Base-by-base conservation (phyloP, 2,888 invertebrate genomes). In the Drosophila parthenogenetica region DNA sequence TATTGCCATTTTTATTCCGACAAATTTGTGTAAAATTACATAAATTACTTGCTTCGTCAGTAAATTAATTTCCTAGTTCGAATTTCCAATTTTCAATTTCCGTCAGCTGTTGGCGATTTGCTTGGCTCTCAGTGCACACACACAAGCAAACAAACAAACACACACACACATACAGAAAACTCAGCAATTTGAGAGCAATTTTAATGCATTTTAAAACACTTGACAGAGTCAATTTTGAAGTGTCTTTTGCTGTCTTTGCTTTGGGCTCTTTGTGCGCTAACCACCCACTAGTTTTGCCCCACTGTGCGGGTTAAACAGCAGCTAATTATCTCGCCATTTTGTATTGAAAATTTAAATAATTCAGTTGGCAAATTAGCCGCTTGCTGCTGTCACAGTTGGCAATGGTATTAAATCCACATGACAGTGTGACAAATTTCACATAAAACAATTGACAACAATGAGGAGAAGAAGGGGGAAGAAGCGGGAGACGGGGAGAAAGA, bases 361-460 rank as follows among this genome's bases (percentile, higher is more conserved):
- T 83, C 43, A 83, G 37, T 63, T 77, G 72, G 60, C 66, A 79
- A 81, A 85, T 79, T 79, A 67, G 76, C 29, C 58, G 54, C 53
- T 29, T 51, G 72, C 37, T 14, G 46, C 39, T 77, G 32, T 73
- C 78, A 58, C 69, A 69, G 74, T 54, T 55, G 61, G 43, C 54
- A n/a, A 50, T 37, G 10, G 46, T 63, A 61, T 75, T 50, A 75
- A 85, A 77, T 73, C 66, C 87, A 88, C 88, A 80, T 86, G 83
- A 84, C 83, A 88, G 83, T 84, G 83, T 84, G 87, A 84, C 83
- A 88, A 86, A 88, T 86, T 86, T 83, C 89, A 77, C 84, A 84
- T 80, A 88, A 87, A 83, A 81, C 88, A 87, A 83, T 87, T 87
- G 73, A 25, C 55, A 67, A 55, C 43, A 62, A 35, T 8, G 29